Evolutionary conservation across 2,888 invertebrate genomes (phyloP).

Genomic region (Fabriciana adippe): DNA sequence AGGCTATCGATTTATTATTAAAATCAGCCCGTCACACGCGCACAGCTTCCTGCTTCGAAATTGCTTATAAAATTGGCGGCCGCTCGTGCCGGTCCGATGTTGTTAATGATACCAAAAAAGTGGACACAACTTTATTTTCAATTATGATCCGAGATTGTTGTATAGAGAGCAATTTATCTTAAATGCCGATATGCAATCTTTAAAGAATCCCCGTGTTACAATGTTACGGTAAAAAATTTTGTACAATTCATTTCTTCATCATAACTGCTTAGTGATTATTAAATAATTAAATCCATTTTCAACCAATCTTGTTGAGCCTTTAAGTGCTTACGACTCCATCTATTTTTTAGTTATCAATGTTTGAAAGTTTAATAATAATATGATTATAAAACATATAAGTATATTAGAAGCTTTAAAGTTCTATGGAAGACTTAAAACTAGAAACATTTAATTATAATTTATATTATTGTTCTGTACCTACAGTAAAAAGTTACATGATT

Average conservation of each 20-base stretch:
- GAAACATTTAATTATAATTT: too few relatives aligned
- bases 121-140: conserved; percentile 63
- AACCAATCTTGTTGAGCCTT: conserved; percentile 7
- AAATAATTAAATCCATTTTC: conserved; percentile 11
- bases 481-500: too few relatives aligned
- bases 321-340: not conserved
- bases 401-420: not conserved
- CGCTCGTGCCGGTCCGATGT: conserved; percentile 70
- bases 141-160: conserved; percentile 67
- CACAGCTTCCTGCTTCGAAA: conserved; percentile 71
- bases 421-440: too few relatives aligned
- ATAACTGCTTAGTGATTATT: conserved; percentile 29
- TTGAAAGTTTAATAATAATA: not conserved
- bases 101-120: conserved; percentile 70
- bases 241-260: conserved; percentile 25
- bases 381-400: not conserved
- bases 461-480: too few relatives aligned
- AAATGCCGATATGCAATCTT: conserved; percentile 28
- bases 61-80: conserved; percentile 76
- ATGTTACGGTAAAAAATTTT: conserved; percentile 30
- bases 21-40: conserved; percentile 73
- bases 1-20: conserved; percentile 77
- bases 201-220: conserved; percentile 27
- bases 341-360: not conserved
- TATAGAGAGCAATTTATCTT: conserved; percentile 50